Conservation (phyloP, 2,797 vertebrate genomes). For the Arnoldichthys spilopterus region DNA sequence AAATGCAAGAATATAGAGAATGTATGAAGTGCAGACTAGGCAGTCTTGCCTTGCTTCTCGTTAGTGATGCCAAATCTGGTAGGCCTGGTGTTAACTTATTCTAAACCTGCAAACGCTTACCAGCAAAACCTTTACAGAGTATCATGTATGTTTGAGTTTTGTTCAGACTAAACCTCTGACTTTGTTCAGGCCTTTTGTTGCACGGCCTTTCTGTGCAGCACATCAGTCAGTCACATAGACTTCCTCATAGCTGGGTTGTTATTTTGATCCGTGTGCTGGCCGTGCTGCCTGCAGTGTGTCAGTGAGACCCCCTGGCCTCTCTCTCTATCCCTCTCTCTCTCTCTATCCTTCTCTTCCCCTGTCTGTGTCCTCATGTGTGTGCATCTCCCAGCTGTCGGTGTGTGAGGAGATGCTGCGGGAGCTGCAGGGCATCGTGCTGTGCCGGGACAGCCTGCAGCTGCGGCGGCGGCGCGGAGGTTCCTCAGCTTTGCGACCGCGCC, state of each 20-base stretch:
- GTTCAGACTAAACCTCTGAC: background rate
- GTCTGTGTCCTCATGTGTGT: conserved; percentile 51
- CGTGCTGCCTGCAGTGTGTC: conserved; percentile 64
- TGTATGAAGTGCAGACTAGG: too few relatives aligned
- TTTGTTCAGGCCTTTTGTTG: background rate
- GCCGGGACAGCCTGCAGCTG: conserved; percentile 90
- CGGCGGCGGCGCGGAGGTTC: conserved; percentile 81
- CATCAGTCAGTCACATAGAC: background rate
- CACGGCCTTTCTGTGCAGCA: conserved; percentile 19
- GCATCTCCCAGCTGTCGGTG: conserved; percentile 85
- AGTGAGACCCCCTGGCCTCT: conserved; percentile 70
- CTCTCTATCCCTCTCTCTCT: conserved; percentile 55
- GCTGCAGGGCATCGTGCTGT: conserved; percentile 93
- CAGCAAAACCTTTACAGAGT: background rate
- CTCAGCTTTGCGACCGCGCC: conserved; percentile 76
- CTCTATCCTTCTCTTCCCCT: conserved; percentile 53
- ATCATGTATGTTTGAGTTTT: too few relatives aligned
- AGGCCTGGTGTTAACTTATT: background rate
- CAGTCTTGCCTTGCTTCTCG: background rate
- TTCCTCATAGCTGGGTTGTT: conserved; percentile 5
- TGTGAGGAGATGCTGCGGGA: conserved; percentile 97
- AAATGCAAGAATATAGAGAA: too few relatives aligned
- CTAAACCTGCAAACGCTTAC: background rate
- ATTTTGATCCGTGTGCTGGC: conserved; percentile 40
- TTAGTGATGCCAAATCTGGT: background rate